Conservation (phyloP, 2,888 invertebrate species). For the Drosophila suboccidentalis region DNA sequence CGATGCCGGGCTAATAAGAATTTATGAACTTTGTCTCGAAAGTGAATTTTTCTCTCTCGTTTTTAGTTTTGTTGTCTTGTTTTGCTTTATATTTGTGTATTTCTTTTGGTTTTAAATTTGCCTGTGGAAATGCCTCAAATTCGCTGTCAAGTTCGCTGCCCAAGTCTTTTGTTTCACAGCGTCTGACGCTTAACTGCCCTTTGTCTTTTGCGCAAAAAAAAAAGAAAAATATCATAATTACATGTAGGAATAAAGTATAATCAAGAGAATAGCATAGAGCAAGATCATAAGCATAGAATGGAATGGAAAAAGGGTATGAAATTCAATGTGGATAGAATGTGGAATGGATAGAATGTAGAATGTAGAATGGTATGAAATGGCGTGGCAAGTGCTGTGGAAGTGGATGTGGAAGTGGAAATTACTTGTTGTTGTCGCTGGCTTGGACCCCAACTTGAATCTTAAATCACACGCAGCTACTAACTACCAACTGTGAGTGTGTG, state of each 20-base stretch:
- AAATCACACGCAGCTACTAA: slow-evolving; percentile 49
- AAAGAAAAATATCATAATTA: slow-evolving; percentile 60
- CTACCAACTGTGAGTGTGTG: background rate
- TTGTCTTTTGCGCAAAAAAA: slow-evolving; percentile 56
- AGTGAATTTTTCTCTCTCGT: slow-evolving; percentile 60
- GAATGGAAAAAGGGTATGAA: slow-evolving; percentile 33
- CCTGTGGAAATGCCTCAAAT: slow-evolving; percentile 26
- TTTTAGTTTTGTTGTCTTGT: slow-evolving; percentile 29
- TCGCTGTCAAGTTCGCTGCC: slow-evolving; percentile 57
- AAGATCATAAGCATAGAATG: slow-evolving; percentile 20
- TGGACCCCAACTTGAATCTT: slow-evolving; percentile 33
- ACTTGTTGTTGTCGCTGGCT: slow-evolving; percentile 39
- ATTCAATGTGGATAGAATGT: slow-evolving; percentile 21
- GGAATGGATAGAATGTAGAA: background rate
- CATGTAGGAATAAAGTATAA: slow-evolving; percentile 59
- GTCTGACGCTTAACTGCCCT: slow-evolving; percentile 64
- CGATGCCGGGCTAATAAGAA: slow-evolving; percentile 35
- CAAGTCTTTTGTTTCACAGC: slow-evolving; percentile 68
- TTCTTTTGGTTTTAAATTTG: slow-evolving; percentile 5
- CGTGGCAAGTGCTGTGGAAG: slow-evolving; percentile 44
- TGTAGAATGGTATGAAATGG: slow-evolving; percentile 11
- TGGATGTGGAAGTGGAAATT: slow-evolving; percentile 66
- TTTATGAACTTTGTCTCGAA: slow-evolving; percentile 53
- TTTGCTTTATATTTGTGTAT: slow-evolving; percentile 2
- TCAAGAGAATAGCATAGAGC: slow-evolving; percentile 43